These are phyloP conservation scores for Penaeus chinensis DNA, from an alignment of 1,140 invertebrate genomes.

Conservation along the genomic window DNA sequence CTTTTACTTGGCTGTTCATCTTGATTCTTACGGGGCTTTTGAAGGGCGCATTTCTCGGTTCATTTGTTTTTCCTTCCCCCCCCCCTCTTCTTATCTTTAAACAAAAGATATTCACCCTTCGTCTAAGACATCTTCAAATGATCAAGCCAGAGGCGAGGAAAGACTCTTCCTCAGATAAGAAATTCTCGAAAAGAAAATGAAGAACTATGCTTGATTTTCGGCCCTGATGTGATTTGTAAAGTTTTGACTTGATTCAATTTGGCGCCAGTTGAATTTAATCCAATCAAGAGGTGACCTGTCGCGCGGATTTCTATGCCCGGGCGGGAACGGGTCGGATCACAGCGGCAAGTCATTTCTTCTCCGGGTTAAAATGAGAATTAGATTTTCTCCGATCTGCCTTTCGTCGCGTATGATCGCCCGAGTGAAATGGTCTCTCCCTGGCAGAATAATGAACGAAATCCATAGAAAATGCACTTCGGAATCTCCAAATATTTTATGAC, in stretches of 20 bases:
- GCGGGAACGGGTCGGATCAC: background rate
- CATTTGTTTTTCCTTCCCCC: background rate
- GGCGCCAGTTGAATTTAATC: slow-evolving; percentile 58
- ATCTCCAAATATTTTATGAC: slow-evolving; percentile 3
- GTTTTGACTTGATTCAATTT: slow-evolving; percentile 63
- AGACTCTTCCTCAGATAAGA: slow-evolving; percentile 18
- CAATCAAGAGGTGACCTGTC: slow-evolving; percentile 55
- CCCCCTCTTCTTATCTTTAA: background rate
- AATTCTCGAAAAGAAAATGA: slow-evolving; percentile 34
- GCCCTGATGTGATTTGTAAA: slow-evolving; percentile 61
- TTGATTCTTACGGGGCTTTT: background rate
- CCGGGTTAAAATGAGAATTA: background rate
- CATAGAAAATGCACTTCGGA: too few relatives aligned
- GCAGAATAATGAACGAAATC: too few relatives aligned
- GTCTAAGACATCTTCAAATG: background rate
- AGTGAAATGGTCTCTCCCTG: too few relatives aligned
- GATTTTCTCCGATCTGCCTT: background rate
- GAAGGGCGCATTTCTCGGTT: background rate
- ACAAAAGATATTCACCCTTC: background rate
- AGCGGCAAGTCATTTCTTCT: background rate
- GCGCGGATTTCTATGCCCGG: slow-evolving; percentile 28
- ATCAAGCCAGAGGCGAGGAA: background rate
- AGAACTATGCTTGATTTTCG: slow-evolving; percentile 51
- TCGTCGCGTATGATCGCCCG: too few relatives aligned
- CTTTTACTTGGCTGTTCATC: background rate